Percentiles rank a stretch among this genome's conserved stretches.
Conservation (phyloP, 2,797 vertebrate genomes). For the Pipistrellus nathusii region DNA sequence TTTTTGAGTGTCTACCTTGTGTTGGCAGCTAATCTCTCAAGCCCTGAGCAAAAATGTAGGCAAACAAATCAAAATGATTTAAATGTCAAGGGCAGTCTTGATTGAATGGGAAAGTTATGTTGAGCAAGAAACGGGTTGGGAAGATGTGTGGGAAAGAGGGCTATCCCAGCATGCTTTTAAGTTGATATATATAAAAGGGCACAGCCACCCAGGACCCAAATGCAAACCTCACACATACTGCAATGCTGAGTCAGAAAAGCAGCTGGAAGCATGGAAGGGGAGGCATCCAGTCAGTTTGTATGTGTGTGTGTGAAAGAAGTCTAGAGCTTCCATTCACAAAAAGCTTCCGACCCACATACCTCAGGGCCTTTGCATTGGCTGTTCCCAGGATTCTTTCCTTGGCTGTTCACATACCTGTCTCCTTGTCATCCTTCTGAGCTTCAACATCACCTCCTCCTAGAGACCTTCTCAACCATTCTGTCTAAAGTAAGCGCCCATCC, state of each 20-base stretch:
- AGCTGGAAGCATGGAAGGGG: too few species aligned
- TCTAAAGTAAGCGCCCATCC: background rate
- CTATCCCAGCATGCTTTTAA: background rate
- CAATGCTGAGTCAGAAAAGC: background rate
- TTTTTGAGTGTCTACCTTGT: slow-evolving; percentile 41
- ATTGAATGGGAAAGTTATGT: slow-evolving; percentile 1
- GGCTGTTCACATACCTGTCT: background rate
- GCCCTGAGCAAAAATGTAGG: slow-evolving; percentile 36
- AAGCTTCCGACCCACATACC: rapidly evolving
- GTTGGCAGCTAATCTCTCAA: slow-evolving; percentile 21
- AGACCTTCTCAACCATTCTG: background rate
- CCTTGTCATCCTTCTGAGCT: background rate
- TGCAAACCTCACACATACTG: background rate
- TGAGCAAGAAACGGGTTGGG: background rate
- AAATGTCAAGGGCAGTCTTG: slow-evolving; percentile 73
- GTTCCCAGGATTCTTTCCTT: background rate
- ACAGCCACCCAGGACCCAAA: background rate
- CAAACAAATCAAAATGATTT: slow-evolving; percentile 34
- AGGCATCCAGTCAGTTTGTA: background rate
- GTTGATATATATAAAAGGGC: background rate
- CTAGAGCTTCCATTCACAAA: background rate
- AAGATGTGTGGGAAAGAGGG: background rate
- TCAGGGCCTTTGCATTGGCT: background rate
- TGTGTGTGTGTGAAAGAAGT: background rate
- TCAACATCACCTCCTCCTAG: background rate